phyloP scores from a whole-genome alignment of 2,888 invertebrate genomes.

The Molanna angustata region DNA sequence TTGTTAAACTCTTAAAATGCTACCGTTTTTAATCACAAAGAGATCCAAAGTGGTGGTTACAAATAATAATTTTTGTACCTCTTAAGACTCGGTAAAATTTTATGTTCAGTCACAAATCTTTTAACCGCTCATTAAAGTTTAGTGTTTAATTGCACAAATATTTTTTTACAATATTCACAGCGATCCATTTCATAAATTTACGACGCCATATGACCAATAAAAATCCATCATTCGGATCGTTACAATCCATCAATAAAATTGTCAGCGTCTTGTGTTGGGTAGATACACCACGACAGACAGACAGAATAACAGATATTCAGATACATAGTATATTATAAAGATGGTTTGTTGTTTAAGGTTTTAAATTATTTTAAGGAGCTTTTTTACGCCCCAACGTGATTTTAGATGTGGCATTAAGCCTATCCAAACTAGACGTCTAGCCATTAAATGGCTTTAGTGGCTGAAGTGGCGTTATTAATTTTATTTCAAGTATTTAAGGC shows the following conservation, averaged over 20 bases:
- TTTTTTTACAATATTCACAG: not conserved
- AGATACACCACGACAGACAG: not conserved
- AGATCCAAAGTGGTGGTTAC: too few species aligned
- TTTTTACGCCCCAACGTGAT: constrained; percentile 10
- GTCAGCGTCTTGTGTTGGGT: too few species aligned
- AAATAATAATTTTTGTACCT: too few species aligned
- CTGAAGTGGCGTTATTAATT: constrained; percentile 31
- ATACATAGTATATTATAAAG: not conserved
- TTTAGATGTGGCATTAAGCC: constrained; percentile 14
- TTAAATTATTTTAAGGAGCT: constrained; percentile 20
- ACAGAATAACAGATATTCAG: not conserved
- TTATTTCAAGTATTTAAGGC: constrained; percentile 29
- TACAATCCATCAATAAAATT: constrained; percentile 5
- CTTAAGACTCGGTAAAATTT: too few species aligned
- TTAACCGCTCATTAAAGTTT: too few species aligned
- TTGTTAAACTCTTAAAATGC: too few species aligned
- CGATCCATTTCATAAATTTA: not conserved
- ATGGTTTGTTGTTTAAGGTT: constrained; percentile 3
- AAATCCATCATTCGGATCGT: constrained; percentile 4
- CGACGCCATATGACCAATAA: constrained; percentile 1
- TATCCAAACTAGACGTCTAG: constrained; percentile 15
- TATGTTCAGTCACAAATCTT: too few species aligned
- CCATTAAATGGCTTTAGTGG: constrained; percentile 19
- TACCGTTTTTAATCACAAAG: too few species aligned
- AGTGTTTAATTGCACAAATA: not conserved